These are phyloP conservation scores for Eptesicus fuscus DNA, from an alignment of 2,113 vertebrate species.

Conservation along the genomic window DNA sequence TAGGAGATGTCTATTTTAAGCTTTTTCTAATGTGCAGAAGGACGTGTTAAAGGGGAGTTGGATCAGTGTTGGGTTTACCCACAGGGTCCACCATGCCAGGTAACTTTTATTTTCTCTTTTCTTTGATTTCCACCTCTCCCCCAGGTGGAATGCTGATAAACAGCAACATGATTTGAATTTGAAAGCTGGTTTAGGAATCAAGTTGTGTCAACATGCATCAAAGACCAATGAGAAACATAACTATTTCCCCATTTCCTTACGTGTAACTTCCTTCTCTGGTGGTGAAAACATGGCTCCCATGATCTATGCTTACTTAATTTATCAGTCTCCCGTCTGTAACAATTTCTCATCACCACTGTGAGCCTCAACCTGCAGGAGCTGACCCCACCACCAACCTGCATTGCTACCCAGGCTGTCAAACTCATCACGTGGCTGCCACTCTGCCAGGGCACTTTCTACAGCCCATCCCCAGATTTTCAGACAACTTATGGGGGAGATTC, in stretches of 20 bases:
- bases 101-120: not conserved
- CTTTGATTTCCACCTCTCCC: not conserved
- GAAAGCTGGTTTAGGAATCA: not conserved
- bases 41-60: too few species aligned
- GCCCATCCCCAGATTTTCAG: not conserved
- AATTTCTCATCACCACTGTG: not conserved
- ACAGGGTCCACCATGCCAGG: not conserved
- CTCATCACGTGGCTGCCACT: too few species aligned
- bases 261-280: not conserved
- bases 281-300: not conserved
- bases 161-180: not conserved
- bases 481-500: not conserved
- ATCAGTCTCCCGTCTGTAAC: not conserved
- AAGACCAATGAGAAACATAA: not conserved
- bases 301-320: not conserved
- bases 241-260: not conserved
- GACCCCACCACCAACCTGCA: too few species aligned
- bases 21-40: not conserved
- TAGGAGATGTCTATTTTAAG: not conserved
- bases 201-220: not conserved
- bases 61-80: not conserved
- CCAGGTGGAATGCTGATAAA: not conserved
- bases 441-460: not conserved
- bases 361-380: too few species aligned
- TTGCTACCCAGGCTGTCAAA: not conserved